phyloP scores from a whole-genome alignment of 1,140 invertebrate species.

The Helicoverpa armigera region DNA sequence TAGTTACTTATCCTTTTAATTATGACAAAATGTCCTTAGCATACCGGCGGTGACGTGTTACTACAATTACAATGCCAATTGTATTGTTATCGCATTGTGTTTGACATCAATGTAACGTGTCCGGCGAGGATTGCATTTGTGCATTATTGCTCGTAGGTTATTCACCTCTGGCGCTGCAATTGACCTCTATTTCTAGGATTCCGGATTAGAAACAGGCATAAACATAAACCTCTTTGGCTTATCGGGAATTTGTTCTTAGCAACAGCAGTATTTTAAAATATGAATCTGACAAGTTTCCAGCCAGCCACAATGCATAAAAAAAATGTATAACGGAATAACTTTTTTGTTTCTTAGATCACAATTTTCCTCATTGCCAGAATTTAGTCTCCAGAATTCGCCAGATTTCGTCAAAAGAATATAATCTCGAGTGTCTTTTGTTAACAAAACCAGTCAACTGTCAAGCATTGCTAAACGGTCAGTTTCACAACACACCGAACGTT shows the following conservation, averaged over 20 bases:
- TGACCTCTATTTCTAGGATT: background rate
- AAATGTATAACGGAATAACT: too few relatives aligned
- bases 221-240: background rate
- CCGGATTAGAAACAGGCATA: background rate
- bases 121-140: constrained; percentile 1
- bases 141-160: background rate
- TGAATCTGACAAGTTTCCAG: too few relatives aligned
- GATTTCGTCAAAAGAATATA: constrained; percentile 10
- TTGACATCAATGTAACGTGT: background rate
- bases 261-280: too few relatives aligned
- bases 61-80: constrained; percentile 7
- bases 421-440: constrained; percentile 10
- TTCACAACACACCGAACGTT: constrained; percentile 1
- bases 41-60: background rate
- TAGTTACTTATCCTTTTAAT: too few relatives aligned
- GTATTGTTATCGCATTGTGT: constrained; percentile 5
- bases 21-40: background rate
- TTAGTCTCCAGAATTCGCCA: background rate
- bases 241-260: background rate
- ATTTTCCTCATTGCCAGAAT: too few relatives aligned
- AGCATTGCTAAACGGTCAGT: constrained; percentile 24
- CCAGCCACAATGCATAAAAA: too few relatives aligned
- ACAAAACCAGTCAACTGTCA: constrained; percentile 11
- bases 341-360: too few relatives aligned
- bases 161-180: background rate